phyloP scores from a whole-genome alignment of 2,888 invertebrate species.

The Toxonevra muliebris region DNA sequence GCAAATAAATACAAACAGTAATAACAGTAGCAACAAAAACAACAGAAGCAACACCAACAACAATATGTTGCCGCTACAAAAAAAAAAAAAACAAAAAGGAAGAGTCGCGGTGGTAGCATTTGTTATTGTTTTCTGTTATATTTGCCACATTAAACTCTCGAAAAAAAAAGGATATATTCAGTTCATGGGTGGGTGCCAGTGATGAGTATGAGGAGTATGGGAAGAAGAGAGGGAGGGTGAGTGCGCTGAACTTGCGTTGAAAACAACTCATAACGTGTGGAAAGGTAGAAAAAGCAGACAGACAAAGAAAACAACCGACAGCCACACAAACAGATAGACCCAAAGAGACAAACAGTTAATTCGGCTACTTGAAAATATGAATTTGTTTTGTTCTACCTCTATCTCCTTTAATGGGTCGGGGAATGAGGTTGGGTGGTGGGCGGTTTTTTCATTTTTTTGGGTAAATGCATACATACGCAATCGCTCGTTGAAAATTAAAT shows the following conservation, averaged over 20 bases:
- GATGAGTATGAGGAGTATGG: neutral
- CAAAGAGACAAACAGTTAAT: neutral
- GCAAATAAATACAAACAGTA: conserved; percentile 14
- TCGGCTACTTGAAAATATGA: neutral
- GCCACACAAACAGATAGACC: neutral
- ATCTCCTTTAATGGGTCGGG: too few species aligned
- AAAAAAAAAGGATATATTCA: conserved; percentile 9
- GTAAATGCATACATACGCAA: too few species aligned
- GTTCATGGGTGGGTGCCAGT: conserved; percentile 1
- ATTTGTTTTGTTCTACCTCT: neutral
- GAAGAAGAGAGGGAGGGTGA: neutral
- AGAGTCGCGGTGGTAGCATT: neutral
- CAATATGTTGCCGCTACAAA: neutral
- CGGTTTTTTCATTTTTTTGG: too few species aligned
- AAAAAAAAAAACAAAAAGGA: too few species aligned
- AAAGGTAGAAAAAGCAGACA: neutral
- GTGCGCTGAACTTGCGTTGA: neutral
- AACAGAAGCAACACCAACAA: conserved; percentile 13
- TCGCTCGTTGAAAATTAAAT: too few species aligned
- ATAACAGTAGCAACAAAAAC: conserved; percentile 20
- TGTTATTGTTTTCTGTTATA: conserved; percentile 1
- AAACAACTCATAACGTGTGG: conserved; percentile 1
- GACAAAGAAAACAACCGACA: neutral
- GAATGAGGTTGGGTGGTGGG: too few species aligned
- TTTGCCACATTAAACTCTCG: conserved; percentile 16